A percentile compares a stretch with the other conserved stretches of the same genome.
These are phyloP conservation scores for Anas platyrhynchos DNA, from an alignment of 2,113 vertebrate species.

Conservation along the genomic window DNA sequence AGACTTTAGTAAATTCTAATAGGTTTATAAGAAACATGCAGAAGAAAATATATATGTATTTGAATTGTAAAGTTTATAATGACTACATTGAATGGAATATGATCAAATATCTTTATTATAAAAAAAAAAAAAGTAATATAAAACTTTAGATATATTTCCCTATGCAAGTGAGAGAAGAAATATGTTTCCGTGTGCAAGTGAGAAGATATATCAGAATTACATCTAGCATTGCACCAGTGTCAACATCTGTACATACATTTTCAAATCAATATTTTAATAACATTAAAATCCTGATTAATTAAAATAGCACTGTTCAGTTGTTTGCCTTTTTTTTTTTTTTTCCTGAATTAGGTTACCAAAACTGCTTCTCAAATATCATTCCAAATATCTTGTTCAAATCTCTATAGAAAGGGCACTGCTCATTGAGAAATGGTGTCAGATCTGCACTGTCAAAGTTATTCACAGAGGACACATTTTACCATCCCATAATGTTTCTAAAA, in stretches of 20 bases:
- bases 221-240: background rate
- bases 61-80: background rate
- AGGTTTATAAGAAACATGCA: background rate
- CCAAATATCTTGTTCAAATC: slow-evolving; percentile 18
- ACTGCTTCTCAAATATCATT: background rate
- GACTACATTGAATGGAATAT: background rate
- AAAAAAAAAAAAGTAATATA: background rate
- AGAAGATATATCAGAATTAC: background rate
- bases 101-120: background rate
- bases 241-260: background rate
- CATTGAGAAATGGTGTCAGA: slow-evolving; percentile 18
- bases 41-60: background rate
- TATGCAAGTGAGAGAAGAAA: background rate
- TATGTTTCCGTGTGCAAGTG: background rate
- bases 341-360: background rate
- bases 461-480: background rate
- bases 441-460: slow-evolving; percentile 21
- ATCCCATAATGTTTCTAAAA: slow-evolving; percentile 51
- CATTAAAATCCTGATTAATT: slow-evolving; percentile 13
- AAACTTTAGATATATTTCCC: background rate
- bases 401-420: slow-evolving; percentile 43
- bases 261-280: slow-evolving; percentile 10
- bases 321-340: background rate
- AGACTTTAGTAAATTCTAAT: background rate
- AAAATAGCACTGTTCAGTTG: background rate